Base-by-base conservation (phyloP, 2,113 vertebrate species). In the Ifrita kowaldi region DNA sequence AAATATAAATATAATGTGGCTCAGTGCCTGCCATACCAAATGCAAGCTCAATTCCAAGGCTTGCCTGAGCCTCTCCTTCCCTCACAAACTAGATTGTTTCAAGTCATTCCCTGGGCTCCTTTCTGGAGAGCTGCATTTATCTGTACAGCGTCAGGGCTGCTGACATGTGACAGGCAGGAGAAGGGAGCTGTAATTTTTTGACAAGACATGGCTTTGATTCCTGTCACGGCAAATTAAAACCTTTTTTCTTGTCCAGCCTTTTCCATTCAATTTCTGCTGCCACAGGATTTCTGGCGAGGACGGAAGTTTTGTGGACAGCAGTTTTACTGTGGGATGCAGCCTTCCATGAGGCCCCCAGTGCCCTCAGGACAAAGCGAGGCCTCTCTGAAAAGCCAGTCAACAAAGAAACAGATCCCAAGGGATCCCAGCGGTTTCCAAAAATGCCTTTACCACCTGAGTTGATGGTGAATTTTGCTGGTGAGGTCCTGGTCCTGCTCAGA, bases 161-260 rank as follows among this genome's bases (percentile, higher is more conserved):
- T 88, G 88, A 71, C 37, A 6, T 5, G 33, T 19, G 21, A 89
- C 68, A 69, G 44, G 67, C 74, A 76, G 67, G 33, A 82, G 93
- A 90, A 57, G 64, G n/a, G 17, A 89, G 42, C 56, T 49, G 11
- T 11, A 35, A 71, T 47, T 93, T 79, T 90, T 47, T 65, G 75
- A 84, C 84, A 85, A 89, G 84, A 65, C n/a, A 46, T 11, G 71
- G 57, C 77, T 92, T 87, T 93, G 77, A 89, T 73, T 94, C 37
- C 62, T 42, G 59, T 63, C 81, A 85, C 0, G 3, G 67, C 67
- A 95, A 89, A 93, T 83, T 62, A 73, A 73, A 89, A 89, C 42
- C 57, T 42, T 87, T 20, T 57, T 73, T 37, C 53, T 75, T 69
- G 41, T 30, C 67, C 14, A 30, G 62, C 46, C 63, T 75, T 86